phyloP scores from a whole-genome alignment of 30 jellyfish, hydroid and myxozoan species.

The Aurelia coerulea region DNA sequence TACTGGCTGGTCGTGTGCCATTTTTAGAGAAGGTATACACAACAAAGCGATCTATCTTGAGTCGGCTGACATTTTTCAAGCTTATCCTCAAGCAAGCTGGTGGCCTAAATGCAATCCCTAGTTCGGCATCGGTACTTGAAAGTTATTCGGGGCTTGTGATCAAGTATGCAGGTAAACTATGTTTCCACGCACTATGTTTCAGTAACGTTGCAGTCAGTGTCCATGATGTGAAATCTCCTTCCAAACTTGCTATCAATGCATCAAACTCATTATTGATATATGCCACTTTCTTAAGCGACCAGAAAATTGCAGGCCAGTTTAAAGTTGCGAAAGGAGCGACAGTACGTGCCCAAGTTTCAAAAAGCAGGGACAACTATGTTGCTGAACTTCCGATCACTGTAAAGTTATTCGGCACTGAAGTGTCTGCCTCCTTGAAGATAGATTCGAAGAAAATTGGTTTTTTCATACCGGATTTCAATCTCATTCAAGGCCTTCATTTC shows the following conservation, averaged over 20 bases:
- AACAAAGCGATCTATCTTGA: slow-evolving; percentile 5
- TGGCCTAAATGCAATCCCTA: slow-evolving; percentile 14
- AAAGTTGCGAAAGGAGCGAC: slow-evolving; percentile 21
- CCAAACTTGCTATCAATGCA: neutral
- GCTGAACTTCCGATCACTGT: slow-evolving; percentile 5
- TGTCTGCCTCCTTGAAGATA: slow-evolving; percentile 6
- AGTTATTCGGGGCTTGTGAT: slow-evolving; percentile 18
- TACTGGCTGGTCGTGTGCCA: slow-evolving; percentile 32
- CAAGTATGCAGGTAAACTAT: slow-evolving; percentile 30
- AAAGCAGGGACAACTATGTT: slow-evolving; percentile 12
- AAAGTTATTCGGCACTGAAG: slow-evolving; percentile 8
- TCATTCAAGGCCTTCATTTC: neutral
- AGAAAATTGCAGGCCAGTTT: slow-evolving; percentile 34
- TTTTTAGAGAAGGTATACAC: neutral
- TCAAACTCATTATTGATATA: slow-evolving; percentile 12
- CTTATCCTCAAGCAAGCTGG: slow-evolving; percentile 5
- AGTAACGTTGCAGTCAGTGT: slow-evolving; percentile 16
- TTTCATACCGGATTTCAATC: slow-evolving; percentile 14
- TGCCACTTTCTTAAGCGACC: slow-evolving; percentile 23
- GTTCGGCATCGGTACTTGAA: slow-evolving; percentile 2
- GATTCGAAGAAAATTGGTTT: slow-evolving; percentile 4
- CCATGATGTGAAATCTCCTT: neutral
- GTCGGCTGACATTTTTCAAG: slow-evolving; percentile 21
- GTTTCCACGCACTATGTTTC: slow-evolving; percentile 62
- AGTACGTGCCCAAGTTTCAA: slow-evolving; percentile 31